Evolutionary conservation across 2,888 invertebrate species (phyloP), one percentile per base, ranked within the genome.

Genomic region (Plusia festucae): DNA sequence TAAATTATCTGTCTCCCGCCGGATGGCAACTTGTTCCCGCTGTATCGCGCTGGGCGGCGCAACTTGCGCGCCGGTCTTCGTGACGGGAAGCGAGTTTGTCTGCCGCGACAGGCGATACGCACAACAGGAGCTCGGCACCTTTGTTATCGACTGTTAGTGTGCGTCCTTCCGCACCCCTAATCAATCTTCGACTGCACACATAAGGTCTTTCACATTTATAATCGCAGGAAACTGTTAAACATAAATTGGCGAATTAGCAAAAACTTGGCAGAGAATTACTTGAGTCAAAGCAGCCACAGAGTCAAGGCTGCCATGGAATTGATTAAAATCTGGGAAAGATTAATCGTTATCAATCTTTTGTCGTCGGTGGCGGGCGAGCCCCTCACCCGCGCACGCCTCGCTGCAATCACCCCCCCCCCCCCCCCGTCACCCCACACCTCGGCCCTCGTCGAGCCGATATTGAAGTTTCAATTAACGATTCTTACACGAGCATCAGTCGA

Each of bases 311-410:
- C 65, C 67, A 60, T 49, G 55, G 74, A 71, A 81, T 81, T 81
- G 70, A 80, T 80, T 78, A 75, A 80, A 80, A 78, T 71, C 79
- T 74, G 65, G 64, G 53, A 71, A 75, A 78, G 80, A 80, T 78
- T 81, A 78, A 81, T 77, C 70, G 80, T 76, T 69, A 78, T 78
- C 80, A 81, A 81, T 81, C 80, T 78, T 81, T 72, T 68, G 74
- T 70, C 69, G 75, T 67, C 61, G 49, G 62, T 62, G 54, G 58
- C 55, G 73, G 66, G 63, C 66, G 70, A 70, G 5, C 46, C 16
- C 20, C 40, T 18, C 53, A 22, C 32, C 54, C 20, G 30, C 9
- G 15, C 20, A 3, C 15, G 9, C 9, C n/a, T 27, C 44, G 16
- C 49, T 8, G 11, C 8, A 11, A 9, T 11, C 8, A 13, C 40